A percentile compares a stretch with the other conserved stretches of the same genome.
phyloP scores from a whole-genome alignment of 2,888 invertebrate species.

The Agrochola lota region DNA sequence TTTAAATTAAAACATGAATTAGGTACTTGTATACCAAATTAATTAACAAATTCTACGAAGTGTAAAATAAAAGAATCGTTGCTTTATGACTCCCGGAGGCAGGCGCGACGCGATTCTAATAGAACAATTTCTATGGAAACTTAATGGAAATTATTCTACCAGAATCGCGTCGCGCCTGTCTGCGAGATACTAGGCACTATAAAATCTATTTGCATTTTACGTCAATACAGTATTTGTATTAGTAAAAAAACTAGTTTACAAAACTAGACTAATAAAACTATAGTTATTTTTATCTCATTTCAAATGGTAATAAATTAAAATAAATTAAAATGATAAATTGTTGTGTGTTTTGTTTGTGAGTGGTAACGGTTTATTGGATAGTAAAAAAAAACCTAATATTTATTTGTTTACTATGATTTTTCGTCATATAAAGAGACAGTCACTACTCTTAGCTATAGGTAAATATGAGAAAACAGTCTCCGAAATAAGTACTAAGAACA shows the following conservation, averaged over 20 bases:
- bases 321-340: conserved; percentile 4
- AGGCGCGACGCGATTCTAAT: no score
- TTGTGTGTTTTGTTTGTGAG: background rate
- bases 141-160: no score
- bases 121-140: no score
- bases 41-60: conserved; percentile 4
- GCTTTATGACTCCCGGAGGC: background rate
- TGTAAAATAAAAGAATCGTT: background rate
- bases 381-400: background rate
- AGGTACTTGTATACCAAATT: background rate
- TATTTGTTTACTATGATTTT: background rate
- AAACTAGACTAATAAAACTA: background rate
- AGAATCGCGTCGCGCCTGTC: background rate
- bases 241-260: background rate
- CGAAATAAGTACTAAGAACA: background rate
- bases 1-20: conserved; percentile 3
- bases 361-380: background rate
- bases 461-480: background rate
- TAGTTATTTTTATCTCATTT: no score
- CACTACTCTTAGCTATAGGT: background rate
- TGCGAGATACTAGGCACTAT: background rate
- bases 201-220: conserved; percentile 18
- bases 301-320: conserved; percentile 4
- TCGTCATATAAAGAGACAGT: no score
- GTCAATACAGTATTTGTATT: background rate